These are phyloP conservation scores for Rachycentron canadum DNA, from an alignment of 2,797 vertebrate genomes.

Conservation along the genomic window DNA sequence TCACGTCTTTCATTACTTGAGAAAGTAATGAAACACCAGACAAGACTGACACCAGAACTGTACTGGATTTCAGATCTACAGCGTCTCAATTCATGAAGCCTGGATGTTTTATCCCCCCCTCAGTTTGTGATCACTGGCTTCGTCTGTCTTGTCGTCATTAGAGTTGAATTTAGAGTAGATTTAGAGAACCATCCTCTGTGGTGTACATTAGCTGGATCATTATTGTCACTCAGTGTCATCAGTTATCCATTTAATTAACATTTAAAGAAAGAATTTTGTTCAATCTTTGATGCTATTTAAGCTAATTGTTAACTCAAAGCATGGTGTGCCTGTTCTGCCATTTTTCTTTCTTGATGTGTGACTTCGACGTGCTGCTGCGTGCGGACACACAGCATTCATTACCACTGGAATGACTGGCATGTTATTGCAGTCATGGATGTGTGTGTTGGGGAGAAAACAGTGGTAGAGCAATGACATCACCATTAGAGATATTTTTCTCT, in stretches of 20 bases:
- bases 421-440: slow-evolving; percentile 25
- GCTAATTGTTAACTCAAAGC: neutral
- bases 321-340: neutral
- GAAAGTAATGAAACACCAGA: no score
- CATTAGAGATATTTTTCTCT: slow-evolving; percentile 33
- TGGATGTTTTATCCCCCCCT: neutral
- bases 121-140: neutral
- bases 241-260: neutral
- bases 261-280: neutral
- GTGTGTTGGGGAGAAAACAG: slow-evolving; percentile 21
- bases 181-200: neutral
- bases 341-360: slow-evolving; percentile 12
- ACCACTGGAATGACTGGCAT: slow-evolving; percentile 54
- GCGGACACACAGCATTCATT: slow-evolving; percentile 37
- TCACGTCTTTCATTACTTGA: neutral
- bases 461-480: slow-evolving; percentile 49
- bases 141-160: neutral
- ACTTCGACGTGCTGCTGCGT: slow-evolving; percentile 33
- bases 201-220: neutral
- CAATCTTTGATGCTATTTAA: neutral
- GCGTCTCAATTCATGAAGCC: neutral
- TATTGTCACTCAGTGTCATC: neutral
- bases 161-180: neutral
- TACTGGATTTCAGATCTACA: neutral
- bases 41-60: neutral